Percentiles rank a stretch among this genome's conserved stretches.
Conservation (phyloP, 2,888 invertebrate species). For the Fissipunctia ypsillon region DNA sequence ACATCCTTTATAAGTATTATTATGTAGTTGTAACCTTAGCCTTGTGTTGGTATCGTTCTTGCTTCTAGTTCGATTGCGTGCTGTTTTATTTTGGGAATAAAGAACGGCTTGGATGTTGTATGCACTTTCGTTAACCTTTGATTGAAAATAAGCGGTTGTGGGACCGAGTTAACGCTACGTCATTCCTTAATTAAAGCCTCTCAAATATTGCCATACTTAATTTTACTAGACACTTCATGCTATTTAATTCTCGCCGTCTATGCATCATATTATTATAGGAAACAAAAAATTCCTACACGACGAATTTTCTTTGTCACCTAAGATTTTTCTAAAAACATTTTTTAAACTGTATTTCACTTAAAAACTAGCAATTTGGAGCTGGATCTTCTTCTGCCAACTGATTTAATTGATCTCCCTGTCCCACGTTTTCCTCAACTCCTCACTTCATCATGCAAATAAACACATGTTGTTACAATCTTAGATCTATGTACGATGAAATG, state of each 20-base stretch:
- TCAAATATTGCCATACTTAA: background rate
- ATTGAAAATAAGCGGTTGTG: background rate
- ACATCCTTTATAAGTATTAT: slow-evolving; percentile 55
- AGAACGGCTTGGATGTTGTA: background rate
- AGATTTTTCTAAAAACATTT: background rate
- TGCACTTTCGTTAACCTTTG: background rate
- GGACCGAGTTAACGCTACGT: too few relatives aligned
- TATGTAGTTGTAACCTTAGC: slow-evolving; percentile 61
- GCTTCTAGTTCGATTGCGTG: slow-evolving; percentile 2
- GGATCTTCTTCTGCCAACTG: too few relatives aligned
- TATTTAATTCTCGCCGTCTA: too few relatives aligned
- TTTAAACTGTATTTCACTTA: background rate
- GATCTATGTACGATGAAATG: slow-evolving; percentile 2
- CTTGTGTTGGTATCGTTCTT: slow-evolving; percentile 39
- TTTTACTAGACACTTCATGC: too few relatives aligned
- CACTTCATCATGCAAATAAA: slow-evolving; percentile 9
- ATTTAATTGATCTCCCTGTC: background rate
- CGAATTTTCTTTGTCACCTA: background rate
- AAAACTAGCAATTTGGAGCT: background rate
- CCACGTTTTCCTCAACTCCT: slow-evolving; percentile 2
- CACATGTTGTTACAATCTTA: slow-evolving; percentile 2
- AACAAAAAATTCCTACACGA: too few relatives aligned
- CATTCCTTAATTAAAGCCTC: background rate
- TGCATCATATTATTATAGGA: too few relatives aligned
- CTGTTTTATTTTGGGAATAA: background rate